Conservation (phyloP, 2,888 invertebrate species). For the Agrochola circellaris region DNA sequence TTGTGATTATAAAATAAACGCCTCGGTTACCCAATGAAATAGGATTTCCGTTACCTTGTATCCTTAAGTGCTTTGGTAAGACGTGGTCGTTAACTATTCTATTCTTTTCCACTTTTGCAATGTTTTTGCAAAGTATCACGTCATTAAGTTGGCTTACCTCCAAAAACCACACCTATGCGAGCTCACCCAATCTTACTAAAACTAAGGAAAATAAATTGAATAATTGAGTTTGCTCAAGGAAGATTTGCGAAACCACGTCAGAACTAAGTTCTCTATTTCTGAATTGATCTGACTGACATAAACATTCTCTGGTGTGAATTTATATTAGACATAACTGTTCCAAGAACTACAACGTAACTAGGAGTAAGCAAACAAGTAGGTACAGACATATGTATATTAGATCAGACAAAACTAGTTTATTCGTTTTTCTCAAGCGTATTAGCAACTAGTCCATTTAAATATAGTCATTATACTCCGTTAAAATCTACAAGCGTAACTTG, state of each 20-base stretch:
- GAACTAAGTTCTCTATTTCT: not conserved
- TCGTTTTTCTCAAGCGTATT: not conserved
- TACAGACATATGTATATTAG: not conserved
- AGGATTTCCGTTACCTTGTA: constrained; percentile 50
- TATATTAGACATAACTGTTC: not conserved
- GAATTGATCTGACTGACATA: constrained; percentile 1
- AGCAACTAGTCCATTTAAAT: not conserved
- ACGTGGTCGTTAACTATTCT: constrained; percentile 23
- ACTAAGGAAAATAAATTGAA: constrained; percentile 39
- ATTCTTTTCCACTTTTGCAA: constrained; percentile 42
- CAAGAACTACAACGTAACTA: not conserved
- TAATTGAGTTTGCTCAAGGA: constrained; percentile 13
- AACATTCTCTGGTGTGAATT: constrained; percentile 13
- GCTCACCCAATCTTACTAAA: constrained; percentile 9
- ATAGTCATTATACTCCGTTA: constrained; percentile 1
- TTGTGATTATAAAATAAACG: not conserved
- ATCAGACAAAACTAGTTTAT: not conserved
- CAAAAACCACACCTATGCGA: constrained; percentile 44
- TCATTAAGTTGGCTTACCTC: constrained; percentile 46
- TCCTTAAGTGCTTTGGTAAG: constrained; percentile 36
- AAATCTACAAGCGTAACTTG: not conserved
- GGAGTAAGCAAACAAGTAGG: not conserved
- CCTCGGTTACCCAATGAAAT: constrained; percentile 11
- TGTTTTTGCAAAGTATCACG: constrained; percentile 29
- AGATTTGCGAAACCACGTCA: constrained; percentile 15